These are phyloP conservation scores for Australoheros scitulus DNA, from an alignment of 2,113 vertebrate genomes.

Conservation along the genomic window DNA sequence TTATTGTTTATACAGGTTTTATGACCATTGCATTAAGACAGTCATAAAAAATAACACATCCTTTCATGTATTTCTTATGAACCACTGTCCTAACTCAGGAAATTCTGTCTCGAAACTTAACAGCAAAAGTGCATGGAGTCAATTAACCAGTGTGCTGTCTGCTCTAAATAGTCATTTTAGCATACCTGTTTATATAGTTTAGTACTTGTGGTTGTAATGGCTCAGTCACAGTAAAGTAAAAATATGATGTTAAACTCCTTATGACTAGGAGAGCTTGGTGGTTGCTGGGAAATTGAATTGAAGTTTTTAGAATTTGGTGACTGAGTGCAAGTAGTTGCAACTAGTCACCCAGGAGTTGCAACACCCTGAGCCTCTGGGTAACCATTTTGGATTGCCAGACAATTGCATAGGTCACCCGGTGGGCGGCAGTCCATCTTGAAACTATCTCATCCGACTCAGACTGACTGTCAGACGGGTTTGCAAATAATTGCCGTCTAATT, in stretches of 20 bases:
- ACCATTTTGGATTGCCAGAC: neutral
- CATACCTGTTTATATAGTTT: neutral
- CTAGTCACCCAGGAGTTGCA: too few species aligned
- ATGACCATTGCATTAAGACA: neutral
- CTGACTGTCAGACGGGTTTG: too few species aligned
- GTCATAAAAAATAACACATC: neutral
- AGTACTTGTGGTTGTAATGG: neutral
- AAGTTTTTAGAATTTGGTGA: too few species aligned
- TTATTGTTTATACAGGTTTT: neutral
- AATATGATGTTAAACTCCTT: neutral
- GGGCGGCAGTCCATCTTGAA: neutral
- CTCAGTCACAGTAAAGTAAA: neutral
- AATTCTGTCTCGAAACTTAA: neutral
- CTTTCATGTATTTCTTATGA: neutral
- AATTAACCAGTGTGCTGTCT: neutral
- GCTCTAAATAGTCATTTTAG: neutral
- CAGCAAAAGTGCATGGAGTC: neutral
- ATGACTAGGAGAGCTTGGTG: neutral
- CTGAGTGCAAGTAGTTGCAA: too few species aligned
- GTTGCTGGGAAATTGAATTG: neutral
- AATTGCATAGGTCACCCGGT: neutral
- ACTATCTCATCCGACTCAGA: rapidly evolving
- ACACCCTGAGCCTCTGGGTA: neutral
- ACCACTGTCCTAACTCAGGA: neutral
- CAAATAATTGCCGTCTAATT: neutral